Percentiles rank a stretch among this genome's conserved stretches.
phyloP scores from a whole-genome alignment of 2,113 vertebrate species.

The Anarrhichthys ocellatus region DNA sequence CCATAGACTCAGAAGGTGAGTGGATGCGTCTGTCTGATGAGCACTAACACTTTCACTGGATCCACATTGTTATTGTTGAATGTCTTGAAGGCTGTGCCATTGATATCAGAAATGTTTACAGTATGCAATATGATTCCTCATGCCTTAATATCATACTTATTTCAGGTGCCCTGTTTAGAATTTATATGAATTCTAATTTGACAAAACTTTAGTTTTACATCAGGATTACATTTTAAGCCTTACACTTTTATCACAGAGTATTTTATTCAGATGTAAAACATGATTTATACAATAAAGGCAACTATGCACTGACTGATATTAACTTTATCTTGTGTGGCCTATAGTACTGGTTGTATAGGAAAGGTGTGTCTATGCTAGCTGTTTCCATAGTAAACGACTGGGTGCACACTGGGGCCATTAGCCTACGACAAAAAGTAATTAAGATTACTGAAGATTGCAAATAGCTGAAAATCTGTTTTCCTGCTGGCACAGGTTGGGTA shows the following conservation, averaged over 20 bases:
- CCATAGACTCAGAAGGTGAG: conserved; percentile 88
- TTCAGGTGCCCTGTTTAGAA: not conserved
- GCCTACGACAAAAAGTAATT: not conserved
- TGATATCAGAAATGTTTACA: not conserved
- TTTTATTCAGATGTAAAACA: not conserved
- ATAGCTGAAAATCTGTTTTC: not conserved
- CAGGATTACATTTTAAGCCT: not conserved
- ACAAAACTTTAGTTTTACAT: not conserved
- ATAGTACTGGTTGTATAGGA: not conserved
- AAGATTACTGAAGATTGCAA: not conserved
- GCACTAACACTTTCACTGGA: not conserved
- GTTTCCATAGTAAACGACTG: not conserved
- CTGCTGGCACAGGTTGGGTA: conserved; percentile 85
- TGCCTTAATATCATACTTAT: not conserved
- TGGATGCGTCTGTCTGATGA: conserved; percentile 16
- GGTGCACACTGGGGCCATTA: not conserved
- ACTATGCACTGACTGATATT: not conserved
- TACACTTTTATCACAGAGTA: not conserved
- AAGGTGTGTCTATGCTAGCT: not conserved
- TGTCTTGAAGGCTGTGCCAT: not conserved
- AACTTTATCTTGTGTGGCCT: not conserved
- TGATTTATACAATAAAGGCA: not conserved
- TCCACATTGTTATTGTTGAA: not conserved
- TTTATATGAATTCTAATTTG: not conserved
- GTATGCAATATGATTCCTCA: not conserved